phyloP scores from a whole-genome alignment of 2,113 vertebrate genomes.

The Engraulis encrasicolus region DNA sequence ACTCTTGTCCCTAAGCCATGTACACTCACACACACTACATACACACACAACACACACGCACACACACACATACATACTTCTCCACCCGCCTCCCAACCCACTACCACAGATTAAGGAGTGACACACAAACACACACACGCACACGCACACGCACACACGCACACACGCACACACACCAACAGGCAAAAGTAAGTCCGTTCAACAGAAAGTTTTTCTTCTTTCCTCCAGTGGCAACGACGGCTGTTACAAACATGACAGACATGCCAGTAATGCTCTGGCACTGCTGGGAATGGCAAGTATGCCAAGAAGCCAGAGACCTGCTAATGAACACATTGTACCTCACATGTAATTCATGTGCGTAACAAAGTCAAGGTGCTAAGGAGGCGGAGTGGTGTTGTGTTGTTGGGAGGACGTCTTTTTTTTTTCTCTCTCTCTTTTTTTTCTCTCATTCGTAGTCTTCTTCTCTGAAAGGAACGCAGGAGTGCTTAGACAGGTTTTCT shows the following conservation, averaged over 20 bases:
- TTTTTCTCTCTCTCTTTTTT: slow-evolving; percentile 61
- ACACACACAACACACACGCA: too few relatives aligned
- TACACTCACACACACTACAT: too few relatives aligned
- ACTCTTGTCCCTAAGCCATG: slow-evolving; percentile 69
- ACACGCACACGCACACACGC: slow-evolving; percentile 1
- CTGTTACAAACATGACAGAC: not conserved
- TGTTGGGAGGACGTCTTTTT: not conserved
- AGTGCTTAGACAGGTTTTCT: not conserved
- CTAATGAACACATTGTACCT: slow-evolving; percentile 10
- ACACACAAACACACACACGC: slow-evolving; percentile 40
- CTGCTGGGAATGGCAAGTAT: not conserved
- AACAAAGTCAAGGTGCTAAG: not conserved
- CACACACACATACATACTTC: too few relatives aligned
- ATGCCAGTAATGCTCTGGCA: not conserved
- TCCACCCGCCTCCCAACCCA: slow-evolving; percentile 3
- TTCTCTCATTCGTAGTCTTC: too few relatives aligned
- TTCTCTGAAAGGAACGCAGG: slow-evolving; percentile 19
- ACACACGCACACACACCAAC: slow-evolving; percentile 41
- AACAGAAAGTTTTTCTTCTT: not conserved
- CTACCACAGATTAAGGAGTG: slow-evolving; percentile 26
- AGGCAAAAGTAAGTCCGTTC: slow-evolving; percentile 51
- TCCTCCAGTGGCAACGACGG: not conserved
- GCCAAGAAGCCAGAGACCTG: not conserved
- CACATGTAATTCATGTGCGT: not conserved
- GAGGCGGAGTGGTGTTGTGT: not conserved